These are phyloP conservation scores for Helobdella robusta DNA, from an alignment of 2,888 invertebrate species.

Conservation along the genomic window DNA sequence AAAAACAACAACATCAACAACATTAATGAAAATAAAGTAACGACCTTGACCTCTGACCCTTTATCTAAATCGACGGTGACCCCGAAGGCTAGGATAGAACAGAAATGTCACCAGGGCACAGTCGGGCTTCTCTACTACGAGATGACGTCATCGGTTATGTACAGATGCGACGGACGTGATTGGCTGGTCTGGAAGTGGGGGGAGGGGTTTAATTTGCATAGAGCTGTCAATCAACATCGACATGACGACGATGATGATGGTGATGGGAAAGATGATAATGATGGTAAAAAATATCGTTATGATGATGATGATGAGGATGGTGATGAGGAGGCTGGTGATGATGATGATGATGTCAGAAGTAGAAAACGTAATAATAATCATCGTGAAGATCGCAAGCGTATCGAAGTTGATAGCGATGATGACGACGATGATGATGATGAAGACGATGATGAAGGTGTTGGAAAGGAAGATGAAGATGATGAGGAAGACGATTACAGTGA, in stretches of 20 bases:
- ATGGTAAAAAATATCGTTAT: neutral
- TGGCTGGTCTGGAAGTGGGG: conserved; percentile 39
- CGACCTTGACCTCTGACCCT: conserved; percentile 1
- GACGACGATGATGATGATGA: neutral
- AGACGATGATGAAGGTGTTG: neutral
- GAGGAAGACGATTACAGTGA: neutral
- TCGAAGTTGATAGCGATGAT: neutral
- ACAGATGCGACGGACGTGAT: conserved; percentile 43
- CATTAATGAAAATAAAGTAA: too few species aligned
- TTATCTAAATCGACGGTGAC: too few species aligned
- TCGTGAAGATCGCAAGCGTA: neutral
- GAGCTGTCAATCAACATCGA: conserved; percentile 24
- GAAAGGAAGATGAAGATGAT: conserved; percentile 7
- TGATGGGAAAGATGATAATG: neutral
- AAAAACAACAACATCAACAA: conserved; percentile 13
- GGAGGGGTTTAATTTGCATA: too few species aligned
- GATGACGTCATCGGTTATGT: conserved; percentile 41
- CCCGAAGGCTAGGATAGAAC: conserved; percentile 29
- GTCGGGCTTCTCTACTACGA: conserved; percentile 44
- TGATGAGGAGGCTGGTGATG: neutral
- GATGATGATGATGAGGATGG: neutral
- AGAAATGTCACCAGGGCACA: conserved; percentile 42
- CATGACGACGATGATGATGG: neutral
- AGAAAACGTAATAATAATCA: neutral
- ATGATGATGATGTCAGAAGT: conserved; percentile 1